Evolutionary conservation across 2,113 vertebrate genomes (phyloP).

Genomic region (Macrotus californicus): DNA sequence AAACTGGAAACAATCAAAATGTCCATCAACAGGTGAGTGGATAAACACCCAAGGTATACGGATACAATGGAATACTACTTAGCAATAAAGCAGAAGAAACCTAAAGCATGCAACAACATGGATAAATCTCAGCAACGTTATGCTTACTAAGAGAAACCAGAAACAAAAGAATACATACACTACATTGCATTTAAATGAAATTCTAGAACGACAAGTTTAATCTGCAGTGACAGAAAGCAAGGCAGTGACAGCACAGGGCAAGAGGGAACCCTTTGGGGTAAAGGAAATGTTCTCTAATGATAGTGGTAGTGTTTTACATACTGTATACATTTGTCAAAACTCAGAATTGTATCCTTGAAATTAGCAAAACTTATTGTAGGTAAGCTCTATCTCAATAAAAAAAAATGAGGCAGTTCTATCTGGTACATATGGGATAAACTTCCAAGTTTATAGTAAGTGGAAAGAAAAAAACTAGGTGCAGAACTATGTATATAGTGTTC

Average conservation of each 20-base stretch:
- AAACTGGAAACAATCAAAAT: neutral
- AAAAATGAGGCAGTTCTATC: neutral
- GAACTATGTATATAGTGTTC: neutral
- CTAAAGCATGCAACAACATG: neutral
- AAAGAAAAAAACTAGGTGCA: neutral
- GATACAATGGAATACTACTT: neutral
- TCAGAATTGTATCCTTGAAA: neutral
- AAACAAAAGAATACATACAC: neutral
- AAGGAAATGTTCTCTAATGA: neutral
- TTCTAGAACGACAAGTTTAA: neutral
- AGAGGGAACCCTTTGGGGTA: neutral
- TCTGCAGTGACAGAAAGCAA: neutral
- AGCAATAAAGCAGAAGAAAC: neutral
- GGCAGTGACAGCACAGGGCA: neutral
- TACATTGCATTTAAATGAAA: constrained; percentile 11
- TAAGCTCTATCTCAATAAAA: constrained; percentile 6
- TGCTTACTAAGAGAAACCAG: neutral
- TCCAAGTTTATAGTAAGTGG: neutral
- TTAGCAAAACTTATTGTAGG: neutral
- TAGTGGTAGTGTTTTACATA: neutral
- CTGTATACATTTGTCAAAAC: neutral
- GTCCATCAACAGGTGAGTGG: neutral
- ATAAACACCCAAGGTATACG: neutral
- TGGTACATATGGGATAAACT: neutral
- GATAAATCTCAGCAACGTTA: neutral